phyloP scores from a whole-genome alignment of 2,113 vertebrate species.

The Alces alces region DNA sequence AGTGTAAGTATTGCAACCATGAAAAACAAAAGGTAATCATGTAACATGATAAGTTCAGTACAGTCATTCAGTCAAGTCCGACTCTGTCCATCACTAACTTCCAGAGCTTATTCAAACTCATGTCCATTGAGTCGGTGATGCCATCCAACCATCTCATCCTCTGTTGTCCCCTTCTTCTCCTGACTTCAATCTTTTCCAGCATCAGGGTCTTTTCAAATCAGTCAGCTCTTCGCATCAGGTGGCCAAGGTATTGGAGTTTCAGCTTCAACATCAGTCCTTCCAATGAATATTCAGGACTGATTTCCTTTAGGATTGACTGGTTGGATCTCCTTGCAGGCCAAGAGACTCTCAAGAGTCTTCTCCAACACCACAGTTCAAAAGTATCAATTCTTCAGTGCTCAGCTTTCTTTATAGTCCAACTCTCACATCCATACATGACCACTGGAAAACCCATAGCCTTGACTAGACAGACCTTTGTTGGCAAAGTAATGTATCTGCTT shows the following conservation, averaged over 20 bases:
- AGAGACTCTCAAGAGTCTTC: neutral
- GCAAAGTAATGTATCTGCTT: neutral
- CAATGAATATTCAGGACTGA: neutral
- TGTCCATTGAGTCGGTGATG: fast-evolving
- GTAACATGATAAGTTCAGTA: neutral
- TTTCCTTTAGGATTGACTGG: neutral
- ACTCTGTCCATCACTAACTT: neutral
- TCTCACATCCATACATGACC: neutral
- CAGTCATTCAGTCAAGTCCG: neutral
- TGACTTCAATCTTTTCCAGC: neutral
- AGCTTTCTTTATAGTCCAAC: neutral
- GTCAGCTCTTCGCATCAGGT: neutral
- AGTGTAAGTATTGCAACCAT: neutral
- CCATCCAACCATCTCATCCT: neutral
- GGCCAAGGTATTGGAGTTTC: neutral
- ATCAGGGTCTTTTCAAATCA: neutral
- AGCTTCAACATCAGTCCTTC: neutral
- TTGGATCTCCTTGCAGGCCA: neutral
- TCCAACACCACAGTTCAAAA: neutral
- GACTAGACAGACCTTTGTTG: neutral
- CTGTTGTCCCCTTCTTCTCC: neutral
- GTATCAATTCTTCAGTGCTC: neutral
- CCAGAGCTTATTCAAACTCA: neutral
- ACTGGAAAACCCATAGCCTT: neutral
- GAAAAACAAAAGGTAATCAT: neutral